Evolutionary conservation across 1,140 invertebrate species (phyloP), one percentile per base, ranked within the genome.

Genomic region (Drosophila sucinea): DNA sequence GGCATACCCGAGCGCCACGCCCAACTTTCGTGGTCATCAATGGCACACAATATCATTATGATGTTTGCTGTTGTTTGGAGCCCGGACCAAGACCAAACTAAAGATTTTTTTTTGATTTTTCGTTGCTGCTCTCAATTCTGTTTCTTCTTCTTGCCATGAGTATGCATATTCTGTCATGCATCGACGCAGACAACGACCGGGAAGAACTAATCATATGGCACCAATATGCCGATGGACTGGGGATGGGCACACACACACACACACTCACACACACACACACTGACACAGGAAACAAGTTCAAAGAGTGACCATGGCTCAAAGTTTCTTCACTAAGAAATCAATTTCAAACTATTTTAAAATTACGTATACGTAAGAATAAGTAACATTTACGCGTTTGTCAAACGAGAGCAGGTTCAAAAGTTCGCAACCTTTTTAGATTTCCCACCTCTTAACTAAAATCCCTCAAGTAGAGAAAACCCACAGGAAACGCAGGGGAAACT

Each of bases 21-120:
- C 82, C 82, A 77, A 67, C 81, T 79, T 86, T 87, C 81, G 83
- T 87, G 83, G 83, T 87, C 83, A 87, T 87, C 83, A 87, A 87
- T 87, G 84, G 83, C 79, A 87, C 47, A 62, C 47, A 81, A 68
- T 35, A 82, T 86, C 58, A 73, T 80, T 47, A 32, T 25, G 55
- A 30, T 73, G 64, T 35, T 60, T 25, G 17, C 17, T 17, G 5
- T 17, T 32, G 35, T 60, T 38, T 27, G 35, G 44, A 73, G 80
- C 81, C 75, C 81, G 70, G 69, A 62, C 84, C 70, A 65, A 67
- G 64, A 33, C 60, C 25, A 35, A 64, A 61, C 81, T 86, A 86
- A 72, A 67, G 74, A 27, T 27, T 51, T 51, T 51, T 5, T 51
- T 27, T 47, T 23, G 4, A 1, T 51, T 51, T 27, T 7, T 25